These are phyloP conservation scores for Caenorhabditis sinica DNA, from an alignment of 2,888 invertebrate species.

Conservation along the genomic window DNA sequence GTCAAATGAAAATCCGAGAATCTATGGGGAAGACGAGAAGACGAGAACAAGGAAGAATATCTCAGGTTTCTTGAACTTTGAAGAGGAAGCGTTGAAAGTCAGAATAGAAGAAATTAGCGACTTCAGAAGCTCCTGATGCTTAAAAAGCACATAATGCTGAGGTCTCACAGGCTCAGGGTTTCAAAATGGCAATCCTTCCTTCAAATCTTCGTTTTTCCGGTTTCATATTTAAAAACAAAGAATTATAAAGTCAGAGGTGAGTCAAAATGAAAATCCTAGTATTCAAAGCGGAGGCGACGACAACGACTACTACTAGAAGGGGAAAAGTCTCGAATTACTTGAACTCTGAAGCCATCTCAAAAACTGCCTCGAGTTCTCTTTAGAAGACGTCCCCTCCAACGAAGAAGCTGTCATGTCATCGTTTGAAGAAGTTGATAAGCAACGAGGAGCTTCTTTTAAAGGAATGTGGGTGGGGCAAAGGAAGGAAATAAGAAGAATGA, in stretches of 20 bases:
- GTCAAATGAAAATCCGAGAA: conserved; percentile 15
- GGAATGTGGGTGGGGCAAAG: conserved; percentile 17
- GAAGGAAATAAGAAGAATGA: too few relatives aligned
- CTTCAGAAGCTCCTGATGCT: too few relatives aligned
- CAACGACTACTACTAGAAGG: neutral
- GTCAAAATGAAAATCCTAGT: too few relatives aligned
- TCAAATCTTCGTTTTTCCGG: too few relatives aligned
- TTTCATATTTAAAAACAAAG: too few relatives aligned
- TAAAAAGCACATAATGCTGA: too few relatives aligned
- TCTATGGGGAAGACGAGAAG: neutral
- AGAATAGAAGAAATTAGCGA: too few relatives aligned
- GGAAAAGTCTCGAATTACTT: conserved; percentile 54
- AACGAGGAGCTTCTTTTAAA: neutral
- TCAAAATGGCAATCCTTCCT: too few relatives aligned
- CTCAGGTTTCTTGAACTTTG: conserved; percentile 55
- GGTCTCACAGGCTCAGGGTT: too few relatives aligned
- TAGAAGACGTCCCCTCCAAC: conserved; percentile 26
- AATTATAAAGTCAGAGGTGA: too few relatives aligned
- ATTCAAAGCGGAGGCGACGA: conserved; percentile 17
- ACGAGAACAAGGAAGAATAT: conserved; percentile 1
- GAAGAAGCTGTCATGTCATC: conserved; percentile 56
- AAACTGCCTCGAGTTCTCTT: conserved; percentile 30
- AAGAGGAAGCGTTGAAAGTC: neutral
- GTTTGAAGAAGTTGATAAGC: conserved; percentile 25
- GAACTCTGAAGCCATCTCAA: conserved; percentile 53